Conservation (phyloP, 2,888 invertebrate species). For the Onthophagus sagittarius region DNA sequence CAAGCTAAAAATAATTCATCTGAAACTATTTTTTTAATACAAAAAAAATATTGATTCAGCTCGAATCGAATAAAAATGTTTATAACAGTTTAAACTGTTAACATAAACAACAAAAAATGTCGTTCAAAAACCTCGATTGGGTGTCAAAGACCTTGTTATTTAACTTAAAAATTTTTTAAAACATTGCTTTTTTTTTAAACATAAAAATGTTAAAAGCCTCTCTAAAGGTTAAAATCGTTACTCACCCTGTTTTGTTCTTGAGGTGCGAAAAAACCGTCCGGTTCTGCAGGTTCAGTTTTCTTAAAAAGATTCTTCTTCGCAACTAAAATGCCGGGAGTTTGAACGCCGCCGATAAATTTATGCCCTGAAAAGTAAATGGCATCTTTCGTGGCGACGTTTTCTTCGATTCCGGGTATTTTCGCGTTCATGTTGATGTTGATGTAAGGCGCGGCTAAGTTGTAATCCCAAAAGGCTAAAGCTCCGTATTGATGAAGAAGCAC, state of each 20-base stretch:
- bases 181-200: slow-evolving; percentile 1
- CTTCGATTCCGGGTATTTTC: slow-evolving; percentile 63
- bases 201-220: background rate
- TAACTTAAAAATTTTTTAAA: background rate
- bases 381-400: slow-evolving; percentile 74
- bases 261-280: slow-evolving; percentile 45
- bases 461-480: slow-evolving; percentile 87
- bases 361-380: slow-evolving; percentile 86
- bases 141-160: background rate
- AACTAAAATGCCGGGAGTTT: slow-evolving; percentile 64
- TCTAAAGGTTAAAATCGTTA: slow-evolving; percentile 2
- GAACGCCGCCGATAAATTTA: slow-evolving; percentile 87
- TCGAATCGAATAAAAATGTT: no score
- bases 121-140: no score
- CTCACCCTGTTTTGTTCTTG: slow-evolving; percentile 44
- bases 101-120: no score
- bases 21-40: no score
- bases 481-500: slow-evolving; percentile 76
- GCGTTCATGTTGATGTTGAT: slow-evolving; percentile 83
- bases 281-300: slow-evolving; percentile 45
- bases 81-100: no score
- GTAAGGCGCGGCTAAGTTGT: slow-evolving; percentile 79
- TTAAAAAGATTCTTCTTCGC: slow-evolving; percentile 59
- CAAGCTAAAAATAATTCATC: no score
- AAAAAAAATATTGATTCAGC: no score